Evolutionary conservation across 2,888 invertebrate species (phyloP).

Genomic region (Tigriopus californicus): DNA sequence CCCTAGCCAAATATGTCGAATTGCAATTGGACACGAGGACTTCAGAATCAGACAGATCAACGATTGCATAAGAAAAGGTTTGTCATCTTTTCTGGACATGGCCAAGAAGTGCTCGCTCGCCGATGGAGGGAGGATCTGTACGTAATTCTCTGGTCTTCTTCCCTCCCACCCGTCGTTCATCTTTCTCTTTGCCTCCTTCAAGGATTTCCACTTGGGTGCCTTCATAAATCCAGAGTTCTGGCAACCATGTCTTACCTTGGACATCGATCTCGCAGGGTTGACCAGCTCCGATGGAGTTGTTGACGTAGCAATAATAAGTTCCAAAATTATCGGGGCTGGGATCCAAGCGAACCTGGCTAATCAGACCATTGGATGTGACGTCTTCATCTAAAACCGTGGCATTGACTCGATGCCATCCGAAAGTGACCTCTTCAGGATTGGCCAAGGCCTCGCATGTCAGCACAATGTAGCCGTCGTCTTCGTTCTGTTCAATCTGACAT

Average conservation of each 20-base stretch:
- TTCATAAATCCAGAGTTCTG: not conserved
- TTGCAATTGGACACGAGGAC: too few species aligned
- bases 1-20: too few species aligned
- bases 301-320: conserved; percentile 65
- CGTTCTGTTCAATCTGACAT: conserved; percentile 54
- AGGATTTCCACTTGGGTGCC: too few species aligned
- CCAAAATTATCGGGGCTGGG: conserved; percentile 42
- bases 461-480: conserved; percentile 51
- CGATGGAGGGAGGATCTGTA: too few species aligned
- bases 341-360: conserved; percentile 43
- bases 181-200: too few species aligned
- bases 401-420: conserved; percentile 52
- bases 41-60: too few species aligned
- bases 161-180: too few species aligned
- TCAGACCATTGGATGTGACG: conserved; percentile 33
- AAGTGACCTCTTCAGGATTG: conserved; percentile 56
- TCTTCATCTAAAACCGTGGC: conserved; percentile 59
- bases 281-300: conserved; percentile 54
- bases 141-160: too few species aligned
- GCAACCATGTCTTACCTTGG: conserved; percentile 28
- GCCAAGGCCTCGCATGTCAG: conserved; percentile 60
- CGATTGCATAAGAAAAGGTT: too few species aligned
- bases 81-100: too few species aligned
- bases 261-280: conserved; percentile 35
- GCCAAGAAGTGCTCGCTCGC: too few species aligned